phyloP scores from a whole-genome alignment of 2,113 vertebrate species.

The Tachuris rubrigastra region DNA sequence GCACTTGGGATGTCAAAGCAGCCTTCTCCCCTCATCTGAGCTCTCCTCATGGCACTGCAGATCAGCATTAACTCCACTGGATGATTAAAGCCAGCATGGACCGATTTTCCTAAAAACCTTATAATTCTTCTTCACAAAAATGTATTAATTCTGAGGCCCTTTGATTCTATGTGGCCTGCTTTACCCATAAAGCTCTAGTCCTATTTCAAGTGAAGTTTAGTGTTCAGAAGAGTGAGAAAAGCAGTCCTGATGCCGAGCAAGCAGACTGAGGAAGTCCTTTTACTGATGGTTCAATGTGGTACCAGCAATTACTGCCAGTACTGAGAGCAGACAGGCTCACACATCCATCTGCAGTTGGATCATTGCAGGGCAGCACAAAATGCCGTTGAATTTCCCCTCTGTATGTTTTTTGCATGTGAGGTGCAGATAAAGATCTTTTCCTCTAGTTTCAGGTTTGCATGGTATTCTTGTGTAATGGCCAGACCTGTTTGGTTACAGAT shows the following conservation, averaged over 20 bases:
- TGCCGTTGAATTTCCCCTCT: background rate
- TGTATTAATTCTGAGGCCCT: background rate
- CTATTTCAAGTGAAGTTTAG: background rate
- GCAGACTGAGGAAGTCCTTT: background rate
- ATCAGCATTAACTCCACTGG: background rate
- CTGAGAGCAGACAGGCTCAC: background rate
- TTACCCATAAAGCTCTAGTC: background rate
- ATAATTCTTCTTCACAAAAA: background rate
- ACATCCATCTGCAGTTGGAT: conserved; percentile 1
- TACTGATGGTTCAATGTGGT: background rate
- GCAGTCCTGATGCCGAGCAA: background rate
- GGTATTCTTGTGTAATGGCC: conserved; percentile 47
- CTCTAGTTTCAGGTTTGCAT: conserved; percentile 32
- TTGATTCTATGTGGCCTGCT: background rate
- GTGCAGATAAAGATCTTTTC: conserved; percentile 59
- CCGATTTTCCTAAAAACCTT: background rate
- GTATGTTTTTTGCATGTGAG: background rate
- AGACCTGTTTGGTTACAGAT: conserved; percentile 52
- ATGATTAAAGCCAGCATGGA: accelerated
- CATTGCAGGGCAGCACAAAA: background rate
- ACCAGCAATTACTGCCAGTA: background rate
- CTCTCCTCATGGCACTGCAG: background rate
- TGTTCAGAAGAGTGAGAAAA: background rate
- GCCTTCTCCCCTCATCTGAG: background rate
- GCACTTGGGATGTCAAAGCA: background rate